Evolutionary conservation across 2,888 invertebrate species (phyloP).

Genomic region (Scotopteryx bipunctaria): DNA sequence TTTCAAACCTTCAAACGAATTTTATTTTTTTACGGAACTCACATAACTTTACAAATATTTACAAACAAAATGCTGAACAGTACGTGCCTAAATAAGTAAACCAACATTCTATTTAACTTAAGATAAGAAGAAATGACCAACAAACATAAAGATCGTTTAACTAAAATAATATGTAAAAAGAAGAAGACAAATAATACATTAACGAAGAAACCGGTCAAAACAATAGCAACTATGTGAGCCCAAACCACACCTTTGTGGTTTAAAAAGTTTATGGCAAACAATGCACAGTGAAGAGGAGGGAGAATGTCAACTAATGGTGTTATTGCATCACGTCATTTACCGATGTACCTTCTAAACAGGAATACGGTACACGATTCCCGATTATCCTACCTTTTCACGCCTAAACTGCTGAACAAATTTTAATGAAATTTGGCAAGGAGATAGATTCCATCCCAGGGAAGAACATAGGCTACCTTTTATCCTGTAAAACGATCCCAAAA

Average conservation of each 20-base stretch:
- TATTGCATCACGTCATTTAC: too few species aligned
- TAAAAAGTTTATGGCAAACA: neutral
- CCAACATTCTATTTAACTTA: constrained; percentile 15
- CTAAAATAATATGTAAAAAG: constrained; percentile 18
- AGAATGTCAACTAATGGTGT: neutral
- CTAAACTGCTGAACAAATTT: too few species aligned
- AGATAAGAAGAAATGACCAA: constrained; percentile 21
- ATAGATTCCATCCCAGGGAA: too few species aligned
- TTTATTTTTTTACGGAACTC: too few species aligned
- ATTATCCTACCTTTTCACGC: too few species aligned
- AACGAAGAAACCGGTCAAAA: constrained; percentile 47
- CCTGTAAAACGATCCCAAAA: too few species aligned
- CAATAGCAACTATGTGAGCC: constrained; percentile 10
- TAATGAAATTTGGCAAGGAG: too few species aligned
- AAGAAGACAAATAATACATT: constrained; percentile 56
- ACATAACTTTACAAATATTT: neutral
- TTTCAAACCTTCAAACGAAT: too few species aligned
- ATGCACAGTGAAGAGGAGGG: neutral
- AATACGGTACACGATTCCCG: too few species aligned
- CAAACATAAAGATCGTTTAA: constrained; percentile 18
- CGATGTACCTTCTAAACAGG: too few species aligned
- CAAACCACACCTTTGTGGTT: neutral
- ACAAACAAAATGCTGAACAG: constrained; percentile 5
- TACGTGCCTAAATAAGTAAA: constrained; percentile 14
- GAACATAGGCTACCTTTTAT: too few species aligned